A percentile compares a stretch with the other conserved stretches of the same genome.
Conservation (phyloP, 2,888 invertebrate species). For the Hirtodrosophila confusa region DNA sequence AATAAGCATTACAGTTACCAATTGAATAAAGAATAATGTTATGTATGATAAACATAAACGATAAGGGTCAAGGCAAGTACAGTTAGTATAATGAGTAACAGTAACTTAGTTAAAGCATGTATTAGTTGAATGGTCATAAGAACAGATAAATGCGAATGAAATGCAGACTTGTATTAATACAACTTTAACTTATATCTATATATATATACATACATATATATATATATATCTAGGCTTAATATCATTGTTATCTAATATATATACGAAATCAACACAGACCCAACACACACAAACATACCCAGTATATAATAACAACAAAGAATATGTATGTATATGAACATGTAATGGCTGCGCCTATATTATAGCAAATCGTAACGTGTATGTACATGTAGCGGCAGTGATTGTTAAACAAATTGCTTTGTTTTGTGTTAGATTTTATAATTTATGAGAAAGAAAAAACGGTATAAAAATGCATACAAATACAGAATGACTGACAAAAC, state of each 20-base stretch:
- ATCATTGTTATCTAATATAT: conserved; percentile 80
- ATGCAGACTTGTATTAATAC: conserved; percentile 69
- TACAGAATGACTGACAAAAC: conserved; percentile 83
- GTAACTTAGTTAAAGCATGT: conserved; percentile 73
- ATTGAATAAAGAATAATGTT: conserved; percentile 59
- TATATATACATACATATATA: conserved; percentile 29
- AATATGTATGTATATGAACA: conserved; percentile 72
- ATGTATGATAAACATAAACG: conserved; percentile 70
- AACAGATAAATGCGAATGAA: conserved; percentile 55
- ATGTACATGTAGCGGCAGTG: conserved; percentile 82
- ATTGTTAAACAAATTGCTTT: conserved; percentile 82
- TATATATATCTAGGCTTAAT: conserved; percentile 71
- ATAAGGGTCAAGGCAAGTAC: conserved; percentile 60
- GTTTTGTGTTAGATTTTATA: conserved; percentile 81
- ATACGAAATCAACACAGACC: conserved; percentile 46
- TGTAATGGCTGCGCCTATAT: conserved; percentile 61
- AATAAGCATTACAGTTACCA: conserved; percentile 36
- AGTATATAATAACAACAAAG: conserved; percentile 58
- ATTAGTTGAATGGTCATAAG: conserved; percentile 67
- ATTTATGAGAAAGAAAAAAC: conserved; percentile 70
- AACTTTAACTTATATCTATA: conserved; percentile 57
- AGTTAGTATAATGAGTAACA: conserved; percentile 68
- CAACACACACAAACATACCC: conserved; percentile 33
- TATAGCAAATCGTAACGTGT: conserved; percentile 71
- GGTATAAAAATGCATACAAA: conserved; percentile 75